These are phyloP conservation scores for Allolobophora icterica DNA, from an alignment of 2,888 invertebrate species.

Conservation along the genomic window DNA sequence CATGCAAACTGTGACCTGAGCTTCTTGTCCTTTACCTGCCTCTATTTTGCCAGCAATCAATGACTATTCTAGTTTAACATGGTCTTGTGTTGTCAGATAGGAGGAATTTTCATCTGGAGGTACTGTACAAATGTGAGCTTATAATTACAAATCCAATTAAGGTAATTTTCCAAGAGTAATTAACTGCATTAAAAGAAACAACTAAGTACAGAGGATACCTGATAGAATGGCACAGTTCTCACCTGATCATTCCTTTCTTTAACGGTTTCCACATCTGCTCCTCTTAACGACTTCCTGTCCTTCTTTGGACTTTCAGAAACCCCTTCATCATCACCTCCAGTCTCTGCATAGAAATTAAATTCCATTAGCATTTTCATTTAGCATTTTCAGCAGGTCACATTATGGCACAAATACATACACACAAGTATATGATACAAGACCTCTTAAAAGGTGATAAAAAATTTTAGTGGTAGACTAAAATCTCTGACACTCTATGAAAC, in stretches of 20 bases:
- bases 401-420: neutral
- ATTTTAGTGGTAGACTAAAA: too few species aligned
- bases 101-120: too few species aligned
- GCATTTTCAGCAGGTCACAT: neutral
- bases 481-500: too few species aligned
- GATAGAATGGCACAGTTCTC: neutral
- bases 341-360: neutral
- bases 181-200: too few species aligned
- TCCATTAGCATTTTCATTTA: neutral
- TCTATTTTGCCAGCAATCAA: too few species aligned
- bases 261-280: neutral
- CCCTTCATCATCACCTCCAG: neutral
- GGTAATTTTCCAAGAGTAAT: too few species aligned
- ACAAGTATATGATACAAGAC: neutral
- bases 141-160: too few species aligned
- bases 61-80: too few species aligned
- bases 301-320: neutral
- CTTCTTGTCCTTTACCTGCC: too few species aligned
- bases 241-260: neutral
- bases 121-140: too few species aligned
- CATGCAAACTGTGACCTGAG: too few species aligned
- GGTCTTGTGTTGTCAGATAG: too few species aligned
- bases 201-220: neutral
- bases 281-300: neutral
- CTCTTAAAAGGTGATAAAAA: neutral